Evolutionary conservation across 2,113 vertebrate species (phyloP).

Genomic region (Propithecus coquereli): DNA sequence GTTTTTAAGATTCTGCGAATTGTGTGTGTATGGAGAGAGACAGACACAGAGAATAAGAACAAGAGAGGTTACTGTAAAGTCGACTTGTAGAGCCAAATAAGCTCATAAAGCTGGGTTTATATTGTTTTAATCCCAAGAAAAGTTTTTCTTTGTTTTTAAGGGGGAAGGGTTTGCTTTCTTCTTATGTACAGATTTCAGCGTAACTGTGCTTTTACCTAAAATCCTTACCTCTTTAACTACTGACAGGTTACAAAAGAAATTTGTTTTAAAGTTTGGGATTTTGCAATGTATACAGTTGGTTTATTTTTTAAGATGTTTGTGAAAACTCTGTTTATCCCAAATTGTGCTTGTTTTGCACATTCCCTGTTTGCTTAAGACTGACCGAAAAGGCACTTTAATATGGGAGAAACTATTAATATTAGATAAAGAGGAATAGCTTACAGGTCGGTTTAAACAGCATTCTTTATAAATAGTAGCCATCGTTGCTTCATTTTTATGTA

Average conservation of each 20-base stretch:
- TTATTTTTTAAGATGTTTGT: slow-evolving; percentile 42
- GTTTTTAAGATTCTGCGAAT: not conserved
- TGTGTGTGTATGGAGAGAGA: not conserved
- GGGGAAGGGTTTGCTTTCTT: not conserved
- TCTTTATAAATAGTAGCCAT: not conserved
- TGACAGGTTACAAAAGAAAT: not conserved
- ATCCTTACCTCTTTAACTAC: not conserved
- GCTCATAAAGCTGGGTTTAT: not conserved
- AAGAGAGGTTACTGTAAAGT: not conserved
- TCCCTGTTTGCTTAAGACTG: not conserved
- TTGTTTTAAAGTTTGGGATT: slow-evolving; percentile 18
- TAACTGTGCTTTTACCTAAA: not conserved
- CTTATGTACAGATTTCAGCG: not conserved
- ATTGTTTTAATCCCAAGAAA: not conserved
- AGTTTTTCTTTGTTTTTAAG: slow-evolving; percentile 3
- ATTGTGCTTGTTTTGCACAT: not conserved
- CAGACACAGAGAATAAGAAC: not conserved
- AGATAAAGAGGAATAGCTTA: slow-evolving; percentile 32
- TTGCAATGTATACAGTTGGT: not conserved
- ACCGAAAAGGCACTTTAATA: not conserved
- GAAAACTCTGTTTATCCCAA: slow-evolving; percentile 5
- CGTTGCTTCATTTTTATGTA: not conserved
- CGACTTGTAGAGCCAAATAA: not conserved
- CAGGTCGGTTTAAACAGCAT: not conserved
- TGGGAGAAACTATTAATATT: not conserved